Conservation (phyloP, 2,888 invertebrate species). For the Gnatocerus cornutus region DNA sequence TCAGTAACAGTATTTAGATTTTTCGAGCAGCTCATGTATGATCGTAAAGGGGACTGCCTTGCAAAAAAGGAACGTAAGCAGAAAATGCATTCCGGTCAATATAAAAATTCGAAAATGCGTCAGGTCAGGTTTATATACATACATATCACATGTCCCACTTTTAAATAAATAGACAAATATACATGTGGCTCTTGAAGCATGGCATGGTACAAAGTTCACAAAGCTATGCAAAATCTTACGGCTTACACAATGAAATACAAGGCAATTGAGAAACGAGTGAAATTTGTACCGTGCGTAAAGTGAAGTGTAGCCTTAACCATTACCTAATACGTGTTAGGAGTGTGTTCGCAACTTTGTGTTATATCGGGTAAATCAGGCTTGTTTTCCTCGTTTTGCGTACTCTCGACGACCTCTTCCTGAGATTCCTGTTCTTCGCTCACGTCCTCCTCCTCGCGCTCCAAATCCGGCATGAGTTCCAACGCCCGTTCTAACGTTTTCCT, state of each 20-base stretch:
- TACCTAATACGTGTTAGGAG: slow-evolving; percentile 56
- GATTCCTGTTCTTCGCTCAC: slow-evolving; percentile 67
- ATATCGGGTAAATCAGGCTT: slow-evolving; percentile 63
- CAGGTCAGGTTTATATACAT: slow-evolving; percentile 66
- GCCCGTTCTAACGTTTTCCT: slow-evolving; percentile 89
- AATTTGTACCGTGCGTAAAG: slow-evolving; percentile 42
- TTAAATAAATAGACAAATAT: slow-evolving; percentile 59
- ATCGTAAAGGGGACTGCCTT: slow-evolving; percentile 55
- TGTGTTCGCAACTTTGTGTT: slow-evolving; percentile 63
- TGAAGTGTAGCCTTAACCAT: slow-evolving; percentile 24
- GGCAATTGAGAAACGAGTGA: slow-evolving; percentile 47
- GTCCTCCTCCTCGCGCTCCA: slow-evolving; percentile 69
- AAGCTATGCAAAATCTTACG: slow-evolving; percentile 39
- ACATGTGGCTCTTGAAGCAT: slow-evolving; percentile 51
- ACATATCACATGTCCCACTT: slow-evolving; percentile 70
- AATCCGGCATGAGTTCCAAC: slow-evolving; percentile 81
- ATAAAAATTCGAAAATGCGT: slow-evolving; percentile 69
- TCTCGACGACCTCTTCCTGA: slow-evolving; percentile 62
- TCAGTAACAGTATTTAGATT: slow-evolving; percentile 55
- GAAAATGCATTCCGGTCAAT: slow-evolving; percentile 68
- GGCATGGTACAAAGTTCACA: slow-evolving; percentile 54
- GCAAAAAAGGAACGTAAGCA: slow-evolving; percentile 59
- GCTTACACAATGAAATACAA: slow-evolving; percentile 29
- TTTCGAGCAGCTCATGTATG: slow-evolving; percentile 53
- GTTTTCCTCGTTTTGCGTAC: slow-evolving; percentile 54